Evolutionary conservation across 2,113 vertebrate species (phyloP), one percentile per base, ranked within the genome.

Genomic region (Mesocricetus auratus): DNA sequence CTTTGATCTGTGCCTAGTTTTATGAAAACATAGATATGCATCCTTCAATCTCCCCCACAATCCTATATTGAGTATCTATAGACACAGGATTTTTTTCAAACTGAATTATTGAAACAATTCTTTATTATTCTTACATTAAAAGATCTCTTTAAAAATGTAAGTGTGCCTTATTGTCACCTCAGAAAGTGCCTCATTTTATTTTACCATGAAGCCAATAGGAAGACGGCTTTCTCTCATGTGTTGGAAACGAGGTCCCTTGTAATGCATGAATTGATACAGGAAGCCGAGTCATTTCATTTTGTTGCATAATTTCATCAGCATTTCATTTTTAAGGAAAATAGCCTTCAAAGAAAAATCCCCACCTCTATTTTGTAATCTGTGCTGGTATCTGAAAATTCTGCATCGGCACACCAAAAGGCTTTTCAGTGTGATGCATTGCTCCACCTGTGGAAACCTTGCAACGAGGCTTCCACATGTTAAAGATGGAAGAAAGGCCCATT

Each of bases 1-100:
- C 94, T 97, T 98, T 97, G 97, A 89, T 22, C 24, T 16, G 17
- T 90, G 97, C 97, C 96, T 78, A 58, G 81, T 96, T 96, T 96
- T 95, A 86, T 94, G 58, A 96, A 96, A 97, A 86, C 73, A 95
- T 26, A 73, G 60, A 42, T 86, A 94, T 90, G 86, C 73, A 95
- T 68, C 90, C 95, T 95, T 66, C 60, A 81, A 96, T 75, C 92
- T 62, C 71, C 42, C 36, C 73, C 68, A 85, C 26, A 16, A 58
- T 96, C 81, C n/a, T 90, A 45, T 73, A 75, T 53, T 64, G 17
- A 88, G 56, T 73, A 90, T 33, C 53, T 69, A 79, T 31, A 91
- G 68, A 95, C 95, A 94, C 71, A 31, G 86, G 74, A n/a, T 60
- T 69, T 93, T 90, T 90, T 95, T 93, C 79, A 56, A 81, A 53